A percentile compares a stretch with the other conserved stretches of the same genome.
These are phyloP conservation scores for Clarias macrocephalus DNA, from an alignment of 2,113 vertebrate genomes.

Conservation along the genomic window DNA sequence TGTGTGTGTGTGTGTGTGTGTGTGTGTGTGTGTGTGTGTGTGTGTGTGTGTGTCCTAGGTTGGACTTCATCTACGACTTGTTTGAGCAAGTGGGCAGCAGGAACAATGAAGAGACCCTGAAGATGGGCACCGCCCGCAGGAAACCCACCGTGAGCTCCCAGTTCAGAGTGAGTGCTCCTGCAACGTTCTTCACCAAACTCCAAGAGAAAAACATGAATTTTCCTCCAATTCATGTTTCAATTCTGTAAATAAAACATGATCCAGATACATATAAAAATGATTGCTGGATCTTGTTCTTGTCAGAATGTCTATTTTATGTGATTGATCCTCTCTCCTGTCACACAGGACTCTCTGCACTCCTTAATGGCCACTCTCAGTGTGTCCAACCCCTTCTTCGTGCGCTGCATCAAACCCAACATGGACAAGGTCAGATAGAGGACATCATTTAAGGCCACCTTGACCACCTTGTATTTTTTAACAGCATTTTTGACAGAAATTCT, in stretches of 20 bases:
- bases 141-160: conserved; percentile 92
- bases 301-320: neutral
- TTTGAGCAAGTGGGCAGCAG: conserved; percentile 89
- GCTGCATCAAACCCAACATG: conserved; percentile 92
- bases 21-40: neutral
- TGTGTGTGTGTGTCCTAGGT: conserved; percentile 65
- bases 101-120: conserved; percentile 82
- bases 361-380: conserved; percentile 87
- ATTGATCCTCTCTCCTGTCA: conserved; percentile 9
- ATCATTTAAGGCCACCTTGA: neutral
- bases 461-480: neutral
- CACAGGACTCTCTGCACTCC: conserved; percentile 87
- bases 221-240: neutral
- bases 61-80: conserved; percentile 93
- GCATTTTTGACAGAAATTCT: neutral
- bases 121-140: conserved; percentile 89
- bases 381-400: conserved; percentile 91
- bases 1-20: too few species aligned
- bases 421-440: conserved; percentile 74
- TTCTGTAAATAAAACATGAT: neutral
- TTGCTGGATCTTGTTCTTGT: neutral
- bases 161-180: conserved; percentile 81
- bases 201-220: neutral
- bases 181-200: too few species aligned
- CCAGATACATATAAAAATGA: neutral